These are phyloP conservation scores for Drosophila leonis DNA, from an alignment of 2,888 invertebrate species.

Conservation along the genomic window DNA sequence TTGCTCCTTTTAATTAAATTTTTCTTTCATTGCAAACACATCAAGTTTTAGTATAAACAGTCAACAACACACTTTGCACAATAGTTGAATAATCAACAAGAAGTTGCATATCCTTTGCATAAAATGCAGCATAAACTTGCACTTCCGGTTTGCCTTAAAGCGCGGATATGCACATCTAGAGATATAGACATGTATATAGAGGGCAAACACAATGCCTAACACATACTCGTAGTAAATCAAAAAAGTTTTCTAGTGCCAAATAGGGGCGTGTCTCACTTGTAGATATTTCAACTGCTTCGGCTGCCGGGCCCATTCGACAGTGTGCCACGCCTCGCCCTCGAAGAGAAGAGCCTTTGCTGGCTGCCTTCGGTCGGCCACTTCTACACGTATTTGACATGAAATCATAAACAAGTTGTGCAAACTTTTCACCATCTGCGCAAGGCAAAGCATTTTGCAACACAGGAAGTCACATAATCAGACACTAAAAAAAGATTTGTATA, in stretches of 20 bases:
- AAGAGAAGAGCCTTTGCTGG: neutral
- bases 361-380: constrained; percentile 48
- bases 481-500: constrained; percentile 63
- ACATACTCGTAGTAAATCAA: constrained; percentile 64
- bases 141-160: constrained; percentile 68
- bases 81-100: constrained; percentile 37
- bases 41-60: neutral
- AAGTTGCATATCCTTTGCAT: constrained; percentile 41
- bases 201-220: constrained; percentile 20
- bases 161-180: constrained; percentile 9
- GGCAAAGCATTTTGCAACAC: constrained; percentile 68
- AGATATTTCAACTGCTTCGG: constrained; percentile 62
- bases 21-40: neutral
- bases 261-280: constrained; percentile 67
- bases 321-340: constrained; percentile 40
- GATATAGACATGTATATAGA: neutral
- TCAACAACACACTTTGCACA: constrained; percentile 3
- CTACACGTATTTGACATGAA: constrained; percentile 80
- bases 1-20: neutral
- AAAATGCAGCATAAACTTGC: constrained; percentile 59
- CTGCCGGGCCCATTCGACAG: constrained; percentile 15
- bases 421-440: constrained; percentile 56
- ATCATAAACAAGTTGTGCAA: constrained; percentile 81
- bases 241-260: constrained; percentile 77
- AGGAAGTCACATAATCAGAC: constrained; percentile 68